Evolutionary conservation across 1,140 invertebrate genomes (phyloP), one percentile per base, ranked within the genome.

Genomic region (Homalodisca vitripennis): DNA sequence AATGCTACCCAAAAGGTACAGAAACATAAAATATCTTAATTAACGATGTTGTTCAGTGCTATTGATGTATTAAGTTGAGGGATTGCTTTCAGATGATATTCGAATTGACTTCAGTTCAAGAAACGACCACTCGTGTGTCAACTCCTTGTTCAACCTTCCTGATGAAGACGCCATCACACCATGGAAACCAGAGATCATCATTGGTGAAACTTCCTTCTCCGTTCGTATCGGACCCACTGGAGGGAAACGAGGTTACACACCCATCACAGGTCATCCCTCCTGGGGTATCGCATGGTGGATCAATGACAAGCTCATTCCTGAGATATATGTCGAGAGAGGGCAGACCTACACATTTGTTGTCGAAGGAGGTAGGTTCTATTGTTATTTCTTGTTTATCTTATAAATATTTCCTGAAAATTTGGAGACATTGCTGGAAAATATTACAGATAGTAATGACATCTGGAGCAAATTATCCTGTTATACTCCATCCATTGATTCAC

Each of bases 261-360:
- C 88, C 10, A 88, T 93, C 26, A 13, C 71, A 89, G 88, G 89
- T 66, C 82, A 87, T 73, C 88, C 90, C 6, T 92, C 92, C 0
- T 94, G 93, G 88, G 93, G 93, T 34, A 92, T 96, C 71, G 92
- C 92, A 12, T 98, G 93, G 93, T 98, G 95, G 81, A 90, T 98
- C 73, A 97, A 98, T 79, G 94, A 95, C 74, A 81, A 88, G 71
- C 82, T 98, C 6, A 94, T 95, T 72, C 94, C 95, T 0, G 94
- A 97, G 78, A 82, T 98, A 6, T 93, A 90, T 64, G 91, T 98
- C 46, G 92, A 94, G 78, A 82, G 95, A 68, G 94, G 94, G 30
- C 84, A 90, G 79, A 95, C 90, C 0, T 98, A 98, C 80, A 92
- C 89, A 47, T 98, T 97, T 77, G 81, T 86, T 17, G 87, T 95